phyloP scores from a whole-genome alignment of 30 jellyfish, hydroid and myxozoan genomes.

The Turritopsis rubra region DNA sequence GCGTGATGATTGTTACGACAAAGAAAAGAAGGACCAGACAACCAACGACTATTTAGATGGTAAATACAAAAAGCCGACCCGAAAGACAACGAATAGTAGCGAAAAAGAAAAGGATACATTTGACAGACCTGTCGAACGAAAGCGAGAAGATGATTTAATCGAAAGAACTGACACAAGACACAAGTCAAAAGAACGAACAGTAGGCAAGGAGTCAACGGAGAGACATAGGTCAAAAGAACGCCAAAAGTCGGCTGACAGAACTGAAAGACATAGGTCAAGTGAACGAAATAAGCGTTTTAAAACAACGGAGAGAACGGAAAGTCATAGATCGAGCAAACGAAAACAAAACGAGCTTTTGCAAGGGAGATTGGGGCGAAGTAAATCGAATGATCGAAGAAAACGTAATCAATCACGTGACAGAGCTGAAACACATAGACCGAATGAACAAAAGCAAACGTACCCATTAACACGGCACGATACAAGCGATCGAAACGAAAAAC shows the following conservation, averaged over 20 bases:
- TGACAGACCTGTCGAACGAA: neutral
- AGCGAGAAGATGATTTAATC: neutral
- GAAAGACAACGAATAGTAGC: neutral
- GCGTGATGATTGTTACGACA: neutral
- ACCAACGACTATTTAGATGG: neutral
- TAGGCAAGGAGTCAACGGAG: neutral
- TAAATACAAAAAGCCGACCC: neutral
- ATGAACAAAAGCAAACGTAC: neutral
- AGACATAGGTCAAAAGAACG: neutral
- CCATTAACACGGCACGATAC: neutral
- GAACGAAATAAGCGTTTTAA: neutral
- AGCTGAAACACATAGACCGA: neutral
- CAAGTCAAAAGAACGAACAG: neutral
- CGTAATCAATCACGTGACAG: slow-evolving; percentile 15
- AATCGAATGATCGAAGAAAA: no score
- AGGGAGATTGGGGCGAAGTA: no score
- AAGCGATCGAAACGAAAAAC: neutral
- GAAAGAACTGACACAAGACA: neutral
- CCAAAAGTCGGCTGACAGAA: neutral
- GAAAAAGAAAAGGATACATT: neutral
- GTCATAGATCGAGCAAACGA: neutral
- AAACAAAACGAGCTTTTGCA: neutral
- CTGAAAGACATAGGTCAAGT: neutral
- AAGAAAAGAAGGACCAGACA: neutral
- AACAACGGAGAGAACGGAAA: neutral